Base-by-base conservation (phyloP, 2,797 vertebrate species). In the Phoxinus dragarum region DNA sequence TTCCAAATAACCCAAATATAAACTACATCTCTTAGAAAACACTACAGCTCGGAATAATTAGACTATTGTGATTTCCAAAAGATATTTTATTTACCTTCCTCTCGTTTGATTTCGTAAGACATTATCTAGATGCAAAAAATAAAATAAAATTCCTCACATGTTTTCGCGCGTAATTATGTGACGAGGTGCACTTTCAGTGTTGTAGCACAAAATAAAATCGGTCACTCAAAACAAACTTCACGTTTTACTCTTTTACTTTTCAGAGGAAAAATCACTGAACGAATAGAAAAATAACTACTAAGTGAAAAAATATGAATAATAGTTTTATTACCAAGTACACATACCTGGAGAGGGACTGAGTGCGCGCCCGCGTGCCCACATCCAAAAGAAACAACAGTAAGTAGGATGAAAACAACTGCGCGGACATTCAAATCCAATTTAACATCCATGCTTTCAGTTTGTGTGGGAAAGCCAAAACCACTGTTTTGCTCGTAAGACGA, bases 331-430 rank as follows among this genome's bases (percentile, higher is more conserved):
- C 11, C 44, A 68, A 68, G 21, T 68, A n/a, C 31, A 68, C 78
- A 68, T 80, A 96, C 95, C 94, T 93, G 93, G 56, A 93, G 64
- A 73, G 88, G 69, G 27, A 86, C 5, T 16, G 78, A 68, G 34
- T 87, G 86, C 64, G 79, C 82, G 82, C 91, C 90, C 1, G 90
- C 31, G 4, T 86, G 88, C n/a, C 92, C 88, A 81, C 91, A 88
- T 90, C 93, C 94, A 6, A 87, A 86, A 59, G 88, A 88, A 68
- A 90, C 74, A 73, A 68, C 90, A 14, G 92, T 77, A 67, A 90
- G 72, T 61, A 94, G 56, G 81, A 92, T 84, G 34, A 94, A 44
- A 9, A 94, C 76, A 75, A 94, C 4, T 79, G 80, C 92, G 8
- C 77, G 84, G 4, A 92, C 27, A 31, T 52, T 90, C 0, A 90